These are phyloP conservation scores for Abrostola triplasia DNA, from an alignment of 2,888 invertebrate genomes.

Conservation along the genomic window DNA sequence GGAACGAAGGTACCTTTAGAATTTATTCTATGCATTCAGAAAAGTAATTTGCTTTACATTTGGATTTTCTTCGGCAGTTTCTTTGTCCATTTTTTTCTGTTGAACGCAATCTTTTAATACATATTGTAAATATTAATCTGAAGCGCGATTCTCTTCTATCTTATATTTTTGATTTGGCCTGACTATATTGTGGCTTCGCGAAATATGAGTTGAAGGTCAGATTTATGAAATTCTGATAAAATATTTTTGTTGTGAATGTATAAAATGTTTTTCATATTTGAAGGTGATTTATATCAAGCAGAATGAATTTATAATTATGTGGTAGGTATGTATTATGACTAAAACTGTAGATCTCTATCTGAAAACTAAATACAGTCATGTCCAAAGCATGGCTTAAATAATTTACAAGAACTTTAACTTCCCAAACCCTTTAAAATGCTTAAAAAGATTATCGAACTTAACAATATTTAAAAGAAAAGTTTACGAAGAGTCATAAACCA, in stretches of 20 bases:
- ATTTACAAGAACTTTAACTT: conserved; percentile 11
- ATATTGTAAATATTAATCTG: conserved; percentile 47
- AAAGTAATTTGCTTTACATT: conserved; percentile 52
- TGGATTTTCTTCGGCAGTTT: conserved; percentile 36
- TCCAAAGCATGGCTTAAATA: not conserved
- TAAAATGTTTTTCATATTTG: too few relatives aligned
- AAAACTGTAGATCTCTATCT: too few relatives aligned
- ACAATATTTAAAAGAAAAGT: conserved; percentile 16
- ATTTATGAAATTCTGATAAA: conserved; percentile 16
- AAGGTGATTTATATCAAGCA: too few relatives aligned
- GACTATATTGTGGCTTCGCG: conserved; percentile 6
- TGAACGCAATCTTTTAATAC: conserved; percentile 41
- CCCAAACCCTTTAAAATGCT: conserved; percentile 2
- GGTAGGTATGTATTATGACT: not conserved
- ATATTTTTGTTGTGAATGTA: conserved; percentile 15
- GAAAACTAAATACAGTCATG: too few relatives aligned
- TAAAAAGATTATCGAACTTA: conserved; percentile 3
- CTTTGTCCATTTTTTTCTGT: conserved; percentile 43
- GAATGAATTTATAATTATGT: not conserved
- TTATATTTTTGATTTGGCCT: conserved; percentile 26
- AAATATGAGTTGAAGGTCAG: conserved; percentile 6
- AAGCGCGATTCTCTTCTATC: conserved; percentile 1
- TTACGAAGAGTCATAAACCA: conserved; percentile 39
- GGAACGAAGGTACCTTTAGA: conserved; percentile 43
- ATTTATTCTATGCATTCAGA: conserved; percentile 53